These are phyloP conservation scores for Lithophane leautieri DNA, from an alignment of 2,888 invertebrate genomes.

Conservation along the genomic window DNA sequence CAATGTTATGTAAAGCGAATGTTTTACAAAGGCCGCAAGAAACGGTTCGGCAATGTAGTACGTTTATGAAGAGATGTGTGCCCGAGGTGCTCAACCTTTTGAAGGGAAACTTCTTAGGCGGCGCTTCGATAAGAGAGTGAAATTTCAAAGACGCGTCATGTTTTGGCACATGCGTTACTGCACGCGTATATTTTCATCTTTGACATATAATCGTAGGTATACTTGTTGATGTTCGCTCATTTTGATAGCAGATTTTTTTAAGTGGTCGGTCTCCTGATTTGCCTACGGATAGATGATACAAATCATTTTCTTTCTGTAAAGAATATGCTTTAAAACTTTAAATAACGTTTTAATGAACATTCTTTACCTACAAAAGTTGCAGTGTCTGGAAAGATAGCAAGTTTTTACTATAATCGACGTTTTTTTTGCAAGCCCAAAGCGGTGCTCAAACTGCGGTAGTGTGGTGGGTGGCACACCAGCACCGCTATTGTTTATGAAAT, in stretches of 20 bases:
- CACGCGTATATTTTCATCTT: not conserved
- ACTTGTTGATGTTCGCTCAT: not conserved
- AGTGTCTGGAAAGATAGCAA: not conserved
- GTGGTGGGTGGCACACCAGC: not conserved
- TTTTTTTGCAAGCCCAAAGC: not conserved
- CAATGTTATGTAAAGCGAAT: slow-evolving; percentile 47
- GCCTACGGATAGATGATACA: not conserved
- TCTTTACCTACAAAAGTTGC: not conserved
- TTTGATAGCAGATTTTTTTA: not conserved
- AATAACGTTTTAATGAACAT: not conserved
- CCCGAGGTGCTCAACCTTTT: slow-evolving; percentile 21
- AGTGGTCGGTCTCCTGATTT: not conserved
- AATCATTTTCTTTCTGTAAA: not conserved
- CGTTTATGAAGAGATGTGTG: slow-evolving; percentile 41
- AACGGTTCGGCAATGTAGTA: slow-evolving; percentile 42
- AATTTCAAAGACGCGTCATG: not conserved
- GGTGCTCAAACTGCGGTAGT: too few relatives aligned
- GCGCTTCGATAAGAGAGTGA: not conserved
- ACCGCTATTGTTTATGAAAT: slow-evolving; percentile 25
- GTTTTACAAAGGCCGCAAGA: slow-evolving; percentile 37
- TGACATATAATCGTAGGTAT: not conserved
- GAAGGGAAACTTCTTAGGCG: not conserved
- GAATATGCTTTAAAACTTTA: not conserved
- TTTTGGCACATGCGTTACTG: not conserved
- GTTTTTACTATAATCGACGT: not conserved